Evolutionary conservation across 2,113 vertebrate species (phyloP), one percentile per base, ranked within the genome.

Genomic region (Ptilorrhoa leucosticta): DNA sequence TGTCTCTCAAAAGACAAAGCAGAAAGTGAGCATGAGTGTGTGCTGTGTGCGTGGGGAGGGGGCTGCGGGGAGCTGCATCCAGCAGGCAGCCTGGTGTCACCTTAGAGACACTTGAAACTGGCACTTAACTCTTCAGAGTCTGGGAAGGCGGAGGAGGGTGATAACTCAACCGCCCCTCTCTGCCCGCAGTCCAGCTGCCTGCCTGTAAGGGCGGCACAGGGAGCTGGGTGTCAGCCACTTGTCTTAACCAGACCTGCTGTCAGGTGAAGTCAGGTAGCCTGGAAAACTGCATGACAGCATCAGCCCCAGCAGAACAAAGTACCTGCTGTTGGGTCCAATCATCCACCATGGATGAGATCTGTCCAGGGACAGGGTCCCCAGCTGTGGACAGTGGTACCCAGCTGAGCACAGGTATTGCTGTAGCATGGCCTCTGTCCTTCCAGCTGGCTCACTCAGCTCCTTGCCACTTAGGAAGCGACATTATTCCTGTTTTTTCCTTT

Each of bases 31-130:
- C 64, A 37, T 80, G 77, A 94, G 94, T 45, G 66, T 78, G 81
- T 76, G 93, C 45, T 58, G 75, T 75, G 86, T 69, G 89, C n/a
- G 28, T 91, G 93, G 65, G 91, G 91, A 94, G 71, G 53, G 88
- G 93, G 95, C 63, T 94, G 95, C 9, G 13, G 94, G 51, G 79
- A 47, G 89, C 96, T 57, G 83, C 78, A 65, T 45, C 6, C 42
- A 91, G 40, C 54, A 91, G 84, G 84, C 92, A 95, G 95, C 64
- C 56, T 87, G 31, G 83, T 94, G 95, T 97, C 97, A 97, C 97
- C 98, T 97, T 90, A 95, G 97, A 95, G 97, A 97, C 97, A 87
- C 91, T 78, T 35, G 61, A 75, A 89, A 90, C 63, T 92, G 94
- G 80, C 68, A 89, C 60, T 97, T 97, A 97, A 97, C 97, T 90